Percentiles rank a stretch among this genome's conserved stretches.
Conservation (phyloP, 2,888 invertebrate species). For the Mythimna albipuncta region DNA sequence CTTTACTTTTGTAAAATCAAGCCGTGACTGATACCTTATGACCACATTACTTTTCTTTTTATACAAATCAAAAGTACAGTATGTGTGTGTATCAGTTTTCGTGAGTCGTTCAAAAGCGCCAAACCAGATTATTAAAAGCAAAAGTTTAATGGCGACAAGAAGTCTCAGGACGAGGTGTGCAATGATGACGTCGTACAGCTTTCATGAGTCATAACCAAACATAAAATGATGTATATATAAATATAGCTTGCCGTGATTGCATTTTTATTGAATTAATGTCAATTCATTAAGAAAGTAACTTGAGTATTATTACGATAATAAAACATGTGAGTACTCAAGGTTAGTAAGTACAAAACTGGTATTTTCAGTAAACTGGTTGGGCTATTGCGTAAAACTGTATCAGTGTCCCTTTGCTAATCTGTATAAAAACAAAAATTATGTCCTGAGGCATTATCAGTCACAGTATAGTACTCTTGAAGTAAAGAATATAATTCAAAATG, state of each 20-base stretch:
- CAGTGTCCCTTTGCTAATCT: slow-evolving; percentile 8
- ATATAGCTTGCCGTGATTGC: neutral
- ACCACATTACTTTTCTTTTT: slow-evolving; percentile 35
- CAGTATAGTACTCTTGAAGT: slow-evolving; percentile 8
- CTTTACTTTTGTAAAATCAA: slow-evolving; percentile 16
- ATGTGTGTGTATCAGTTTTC: neutral
- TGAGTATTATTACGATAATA: neutral
- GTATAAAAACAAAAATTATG: slow-evolving; percentile 48
- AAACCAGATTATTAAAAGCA: slow-evolving; percentile 15
- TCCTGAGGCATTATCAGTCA: slow-evolving; percentile 38
- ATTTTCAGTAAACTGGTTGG: slow-evolving; percentile 13
- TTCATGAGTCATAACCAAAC: neutral
- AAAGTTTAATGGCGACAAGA: slow-evolving; percentile 3
- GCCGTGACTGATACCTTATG: slow-evolving; percentile 39
- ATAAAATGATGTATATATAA: neutral
- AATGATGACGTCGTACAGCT: too few relatives aligned
- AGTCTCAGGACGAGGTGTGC: too few relatives aligned
- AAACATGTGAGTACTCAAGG: slow-evolving; percentile 23
- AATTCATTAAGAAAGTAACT: slow-evolving; percentile 6
- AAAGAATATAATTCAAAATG: slow-evolving; percentile 48
- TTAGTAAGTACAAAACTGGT: slow-evolving; percentile 5
- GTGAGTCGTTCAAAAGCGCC: slow-evolving; percentile 3
- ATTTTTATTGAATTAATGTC: slow-evolving; percentile 3
- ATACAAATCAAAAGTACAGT: slow-evolving; percentile 29
- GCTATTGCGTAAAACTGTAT: slow-evolving; percentile 21